Conservation (phyloP, 2,888 invertebrate species). For the Celastrina argiolus region DNA sequence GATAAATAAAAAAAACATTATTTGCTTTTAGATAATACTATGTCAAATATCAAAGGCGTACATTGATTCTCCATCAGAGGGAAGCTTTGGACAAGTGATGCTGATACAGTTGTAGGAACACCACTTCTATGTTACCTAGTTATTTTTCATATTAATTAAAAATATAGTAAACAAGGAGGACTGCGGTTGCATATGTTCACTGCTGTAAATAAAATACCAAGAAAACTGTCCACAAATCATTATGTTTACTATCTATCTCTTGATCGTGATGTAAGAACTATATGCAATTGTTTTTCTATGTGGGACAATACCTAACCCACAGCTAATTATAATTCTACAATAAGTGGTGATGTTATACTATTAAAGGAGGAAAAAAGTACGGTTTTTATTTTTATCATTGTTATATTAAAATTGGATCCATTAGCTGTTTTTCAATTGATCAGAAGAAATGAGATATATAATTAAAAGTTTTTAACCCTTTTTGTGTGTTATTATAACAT, state of each 20-base stretch:
- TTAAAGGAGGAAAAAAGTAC: neutral
- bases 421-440: neutral
- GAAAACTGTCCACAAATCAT: neutral
- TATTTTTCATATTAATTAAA: neutral
- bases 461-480: neutral
- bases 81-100: too few species aligned
- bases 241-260: neutral
- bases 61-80: too few species aligned
- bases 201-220: conserved; percentile 5
- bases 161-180: neutral
- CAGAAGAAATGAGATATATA: neutral
- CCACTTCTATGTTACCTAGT: neutral
- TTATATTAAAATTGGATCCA: neutral
- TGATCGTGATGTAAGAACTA: neutral
- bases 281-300: neutral
- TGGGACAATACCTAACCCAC: neutral
- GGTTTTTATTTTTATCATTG: neutral
- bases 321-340: neutral
- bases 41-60: too few species aligned
- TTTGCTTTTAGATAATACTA: too few species aligned
- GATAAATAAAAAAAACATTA: too few species aligned
- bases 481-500: neutral
- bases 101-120: too few species aligned
- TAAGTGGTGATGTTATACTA: neutral
- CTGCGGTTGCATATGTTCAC: neutral